Base-by-base conservation (phyloP, 2,888 invertebrate species). In the Ochropleura plecta region DNA sequence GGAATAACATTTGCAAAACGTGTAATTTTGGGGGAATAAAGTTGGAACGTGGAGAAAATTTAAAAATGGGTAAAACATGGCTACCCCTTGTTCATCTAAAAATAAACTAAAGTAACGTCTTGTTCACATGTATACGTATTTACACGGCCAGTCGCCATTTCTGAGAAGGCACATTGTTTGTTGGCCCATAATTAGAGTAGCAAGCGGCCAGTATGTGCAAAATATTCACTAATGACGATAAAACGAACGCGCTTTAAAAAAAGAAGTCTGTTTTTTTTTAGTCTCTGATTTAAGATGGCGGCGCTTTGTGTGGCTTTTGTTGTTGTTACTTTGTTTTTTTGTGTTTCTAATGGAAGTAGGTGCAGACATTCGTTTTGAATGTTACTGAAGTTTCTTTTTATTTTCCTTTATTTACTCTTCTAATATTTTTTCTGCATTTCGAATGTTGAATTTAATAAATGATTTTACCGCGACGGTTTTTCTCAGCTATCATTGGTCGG, bases 211-310 rank as follows among this genome's bases (percentile, higher is more conserved):
- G 70, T 75, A 79, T 82, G 83, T 70, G 85, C 78, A 84, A 89
- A 88, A 83, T 85, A 89, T 89, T 80, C 83, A 64, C 83, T 89
- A 88, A 88, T 88, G 88, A 88, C 83, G 70, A 69, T 66, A 75
- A 57, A 74, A 53, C 57, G 81, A 80, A 82, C 71, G 71, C 64
- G 64, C 60, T 71, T 70, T 59, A 78, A 76, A 80, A 77, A 77
- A 73, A 51, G 44, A 66, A 59, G 0, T 7, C 0, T 0, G 3
- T 46, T 59, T 64, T 70, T 82, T 83, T 86, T 84, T 83, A 77
- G 76, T 76, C 87, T 82, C 73, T 85, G 79, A 73, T 81, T 83
- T 78, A 83, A 83, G 40, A 88, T 84, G 86, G 88, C 73, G 77
- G 71, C 14, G 57, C 14, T 70, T 69, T 30, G 65, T 55, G 48